phyloP scores from a whole-genome alignment of 2,888 invertebrate species.

The Adineta ricciae region DNA sequence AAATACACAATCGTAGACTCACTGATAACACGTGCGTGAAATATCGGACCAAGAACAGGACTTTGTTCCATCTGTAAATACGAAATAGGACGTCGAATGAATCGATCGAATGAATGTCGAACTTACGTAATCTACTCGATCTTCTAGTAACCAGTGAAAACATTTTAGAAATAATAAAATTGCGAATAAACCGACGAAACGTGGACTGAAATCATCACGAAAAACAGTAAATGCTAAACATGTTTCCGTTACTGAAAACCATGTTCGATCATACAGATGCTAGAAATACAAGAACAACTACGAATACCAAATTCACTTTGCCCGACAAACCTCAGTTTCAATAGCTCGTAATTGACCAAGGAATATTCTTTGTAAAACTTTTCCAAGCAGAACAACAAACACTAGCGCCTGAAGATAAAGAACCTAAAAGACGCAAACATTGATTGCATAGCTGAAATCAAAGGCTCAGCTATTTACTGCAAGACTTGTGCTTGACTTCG shows the following conservation, averaged over 20 bases:
- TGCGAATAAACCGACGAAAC: conserved; percentile 93
- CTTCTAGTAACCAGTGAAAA: conserved; percentile 98
- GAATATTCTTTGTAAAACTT: conserved; percentile 81
- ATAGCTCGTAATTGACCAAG: conserved; percentile 86
- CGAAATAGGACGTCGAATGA: conserved; percentile 19
- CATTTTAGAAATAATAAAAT: conserved; percentile 88
- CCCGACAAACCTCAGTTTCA: conserved; percentile 72
- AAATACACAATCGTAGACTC: no score
- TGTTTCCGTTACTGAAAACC: conserved; percentile 99
- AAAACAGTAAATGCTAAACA: conserved; percentile 97
- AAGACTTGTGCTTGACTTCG: conserved; percentile 97
- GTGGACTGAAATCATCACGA: conserved; percentile 86
- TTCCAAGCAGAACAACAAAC: conserved; percentile 78
- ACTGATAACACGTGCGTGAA: conserved; percentile 69
- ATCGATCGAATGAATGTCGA: conserved; percentile 38
- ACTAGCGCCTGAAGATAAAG: conserved; percentile 92
- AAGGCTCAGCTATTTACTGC: conserved; percentile 64
- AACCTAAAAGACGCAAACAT: conserved; percentile 67
- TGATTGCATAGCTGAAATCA: conserved; percentile 35
- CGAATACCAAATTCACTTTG: not conserved
- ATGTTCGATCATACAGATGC: conserved; percentile 82
- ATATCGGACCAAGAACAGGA: conserved; percentile 85
- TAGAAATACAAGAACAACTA: conserved; percentile 52
- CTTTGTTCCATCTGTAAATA: conserved; percentile 92
- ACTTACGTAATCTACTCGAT: conserved; percentile 92